phyloP scores from a whole-genome alignment of 2,888 invertebrate genomes.

The Drosophila maculinotata region DNA sequence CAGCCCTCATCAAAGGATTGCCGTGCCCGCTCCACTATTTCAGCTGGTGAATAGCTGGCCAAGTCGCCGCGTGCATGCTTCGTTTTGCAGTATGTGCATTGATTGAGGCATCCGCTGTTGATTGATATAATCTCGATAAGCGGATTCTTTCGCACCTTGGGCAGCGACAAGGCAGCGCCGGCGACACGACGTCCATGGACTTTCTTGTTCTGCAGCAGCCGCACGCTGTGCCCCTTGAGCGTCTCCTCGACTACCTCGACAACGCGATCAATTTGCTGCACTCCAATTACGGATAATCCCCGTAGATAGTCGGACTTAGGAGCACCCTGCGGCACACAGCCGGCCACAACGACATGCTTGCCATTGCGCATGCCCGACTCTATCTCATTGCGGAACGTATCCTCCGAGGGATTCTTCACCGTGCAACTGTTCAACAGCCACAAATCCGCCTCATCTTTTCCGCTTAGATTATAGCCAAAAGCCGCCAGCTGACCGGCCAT shows the following conservation, averaged over 20 bases:
- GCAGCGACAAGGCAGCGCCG: slow-evolving; percentile 94
- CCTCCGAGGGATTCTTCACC: slow-evolving; percentile 98
- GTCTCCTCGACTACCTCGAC: slow-evolving; percentile 99
- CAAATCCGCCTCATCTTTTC: slow-evolving; percentile 93
- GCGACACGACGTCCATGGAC: slow-evolving; percentile 91
- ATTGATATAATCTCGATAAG: slow-evolving; percentile 98
- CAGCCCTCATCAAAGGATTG: slow-evolving; percentile 97
- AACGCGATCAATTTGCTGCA: slow-evolving; percentile 98
- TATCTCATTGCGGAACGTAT: slow-evolving; percentile 96
- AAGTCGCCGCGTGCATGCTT: slow-evolving; percentile 98
- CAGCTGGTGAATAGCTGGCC: slow-evolving; percentile 96
- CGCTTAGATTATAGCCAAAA: slow-evolving; percentile 94
- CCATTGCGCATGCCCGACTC: slow-evolving; percentile 90
- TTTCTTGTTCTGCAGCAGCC: slow-evolving; percentile 93
- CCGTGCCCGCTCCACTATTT: slow-evolving; percentile 93
- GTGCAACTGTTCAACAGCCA: slow-evolving; percentile 99
- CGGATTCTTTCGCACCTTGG: slow-evolving; percentile 98
- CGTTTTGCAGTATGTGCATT: slow-evolving; percentile 99
- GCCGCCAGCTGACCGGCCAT: slow-evolving; percentile 98
- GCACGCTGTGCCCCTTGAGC: slow-evolving; percentile 93
- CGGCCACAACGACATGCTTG: slow-evolving; percentile 96
- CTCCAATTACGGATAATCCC: slow-evolving; percentile 96
- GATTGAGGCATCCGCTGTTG: slow-evolving; percentile 98
- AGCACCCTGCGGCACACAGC: slow-evolving; percentile 98
- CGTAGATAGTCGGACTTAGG: slow-evolving; percentile 88